A percentile compares a stretch with the other conserved stretches of the same genome.
These are phyloP conservation scores for Lepus americanus DNA, from an alignment of 2,113 vertebrate genomes.

Conservation along the genomic window DNA sequence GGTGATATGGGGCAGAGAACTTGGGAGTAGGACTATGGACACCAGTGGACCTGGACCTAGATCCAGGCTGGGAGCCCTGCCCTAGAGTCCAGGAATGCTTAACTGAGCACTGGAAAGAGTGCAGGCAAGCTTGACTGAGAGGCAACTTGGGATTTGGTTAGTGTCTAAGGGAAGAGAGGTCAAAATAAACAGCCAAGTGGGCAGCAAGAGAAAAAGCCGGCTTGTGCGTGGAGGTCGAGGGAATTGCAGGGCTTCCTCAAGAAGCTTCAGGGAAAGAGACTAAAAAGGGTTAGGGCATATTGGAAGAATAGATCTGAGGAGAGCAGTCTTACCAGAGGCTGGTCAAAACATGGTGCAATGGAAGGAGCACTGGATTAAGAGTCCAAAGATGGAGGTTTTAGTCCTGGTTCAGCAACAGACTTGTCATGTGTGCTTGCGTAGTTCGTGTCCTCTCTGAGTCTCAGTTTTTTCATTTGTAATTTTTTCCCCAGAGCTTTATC, in stretches of 20 bases:
- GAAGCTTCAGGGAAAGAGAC: neutral
- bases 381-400: constrained; percentile 16
- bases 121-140: neutral
- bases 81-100: neutral
- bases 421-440: constrained; percentile 14
- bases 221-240: neutral
- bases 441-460: constrained; percentile 29
- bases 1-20: neutral
- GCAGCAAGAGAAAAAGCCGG: neutral
- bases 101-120: neutral
- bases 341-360: neutral
- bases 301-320: neutral
- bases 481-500: constrained; percentile 43
- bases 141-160: neutral
- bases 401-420: neutral
- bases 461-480: constrained; percentile 44
- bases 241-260: neutral
- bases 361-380: neutral
- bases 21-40: neutral
- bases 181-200: neutral
- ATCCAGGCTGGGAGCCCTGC: neutral
- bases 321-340: neutral
- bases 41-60: neutral
- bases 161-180: neutral
- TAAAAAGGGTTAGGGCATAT: neutral